Evolutionary conservation across 2,888 invertebrate genomes (phyloP).

Genomic region (Apeira syringaria): DNA sequence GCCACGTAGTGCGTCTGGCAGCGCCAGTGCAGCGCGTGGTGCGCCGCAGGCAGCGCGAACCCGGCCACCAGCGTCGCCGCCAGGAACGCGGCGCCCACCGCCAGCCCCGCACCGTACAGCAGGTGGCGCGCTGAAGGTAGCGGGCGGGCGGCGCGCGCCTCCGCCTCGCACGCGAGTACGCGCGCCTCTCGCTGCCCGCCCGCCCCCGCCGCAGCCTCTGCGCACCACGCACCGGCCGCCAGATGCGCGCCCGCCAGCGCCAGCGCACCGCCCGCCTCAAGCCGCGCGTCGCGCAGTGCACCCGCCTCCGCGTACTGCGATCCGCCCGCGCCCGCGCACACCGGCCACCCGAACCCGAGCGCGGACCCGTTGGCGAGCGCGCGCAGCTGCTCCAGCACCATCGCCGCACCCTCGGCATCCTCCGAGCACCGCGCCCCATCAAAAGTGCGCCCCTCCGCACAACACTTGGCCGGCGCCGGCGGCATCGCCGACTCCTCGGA

Average conservation of each 20-base stretch:
- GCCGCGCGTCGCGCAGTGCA: constrained; percentile 67
- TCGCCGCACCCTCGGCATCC: constrained; percentile 45
- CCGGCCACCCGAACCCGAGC: constrained; percentile 80
- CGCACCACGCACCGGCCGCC: constrained; percentile 71
- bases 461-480: constrained; percentile 86
- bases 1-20: constrained; percentile 95
- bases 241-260: constrained; percentile 65
- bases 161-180: constrained; percentile 80
- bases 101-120: constrained; percentile 90
- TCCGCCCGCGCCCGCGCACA: constrained; percentile 60
- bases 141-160: constrained; percentile 58
- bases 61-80: constrained; percentile 91
- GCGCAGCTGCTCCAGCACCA: constrained; percentile 58
- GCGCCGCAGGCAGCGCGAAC: constrained; percentile 90
- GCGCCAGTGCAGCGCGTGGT: constrained; percentile 94
- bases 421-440: constrained; percentile 78
- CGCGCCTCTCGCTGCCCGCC: constrained; percentile 47
- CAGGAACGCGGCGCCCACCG: constrained; percentile 92
- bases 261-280: constrained; percentile 81
- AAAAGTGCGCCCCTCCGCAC: constrained; percentile 86
- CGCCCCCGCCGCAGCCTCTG: constrained; percentile 78
- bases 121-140: constrained; percentile 86
- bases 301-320: constrained; percentile 84
- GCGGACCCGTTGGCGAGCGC: constrained; percentile 31
- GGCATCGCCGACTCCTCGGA: constrained; percentile 52